These are phyloP conservation scores for Hypomecis punctinalis DNA, from an alignment of 2,888 invertebrate species.

Conservation along the genomic window DNA sequence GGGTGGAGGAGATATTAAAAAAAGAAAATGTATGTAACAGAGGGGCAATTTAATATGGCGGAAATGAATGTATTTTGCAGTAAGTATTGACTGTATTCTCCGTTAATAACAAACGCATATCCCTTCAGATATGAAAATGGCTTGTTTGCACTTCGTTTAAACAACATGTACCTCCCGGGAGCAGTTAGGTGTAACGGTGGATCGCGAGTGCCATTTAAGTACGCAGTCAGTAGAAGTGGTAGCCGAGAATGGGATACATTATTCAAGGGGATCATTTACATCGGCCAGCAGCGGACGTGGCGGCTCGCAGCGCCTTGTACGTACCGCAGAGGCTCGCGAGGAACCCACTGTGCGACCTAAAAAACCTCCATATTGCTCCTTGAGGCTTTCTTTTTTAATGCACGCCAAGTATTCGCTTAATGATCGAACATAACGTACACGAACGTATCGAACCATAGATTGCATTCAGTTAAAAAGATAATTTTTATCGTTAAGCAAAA, in stretches of 20 bases:
- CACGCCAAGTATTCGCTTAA: conserved; percentile 68
- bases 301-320: conserved; percentile 76
- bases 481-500: conserved; percentile 33
- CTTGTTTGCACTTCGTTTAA: conserved; percentile 45
- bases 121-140: conserved; percentile 24
- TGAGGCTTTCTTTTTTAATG: conserved; percentile 72
- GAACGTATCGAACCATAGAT: conserved; percentile 49
- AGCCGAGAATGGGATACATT: conserved; percentile 81
- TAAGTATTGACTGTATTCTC: too few species aligned
- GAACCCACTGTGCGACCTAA: conserved; percentile 70
- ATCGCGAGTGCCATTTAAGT: conserved; percentile 74
- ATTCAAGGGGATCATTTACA: conserved; percentile 84
- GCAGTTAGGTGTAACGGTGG: conserved; percentile 78
- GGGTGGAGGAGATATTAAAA: too few species aligned
- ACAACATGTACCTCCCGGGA: conserved; percentile 57
- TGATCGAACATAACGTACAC: conserved; percentile 60
- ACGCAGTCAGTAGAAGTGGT: conserved; percentile 66
- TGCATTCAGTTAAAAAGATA: conserved; percentile 60
- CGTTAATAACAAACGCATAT: too few species aligned
- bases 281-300: conserved; percentile 73
- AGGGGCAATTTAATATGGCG: too few species aligned
- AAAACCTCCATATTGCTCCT: conserved; percentile 77
- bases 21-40: too few species aligned
- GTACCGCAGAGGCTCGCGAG: conserved; percentile 67
- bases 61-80: too few species aligned